Evolutionary conservation across 2,113 vertebrate species (phyloP).

Genomic region (Anoura caudifer): DNA sequence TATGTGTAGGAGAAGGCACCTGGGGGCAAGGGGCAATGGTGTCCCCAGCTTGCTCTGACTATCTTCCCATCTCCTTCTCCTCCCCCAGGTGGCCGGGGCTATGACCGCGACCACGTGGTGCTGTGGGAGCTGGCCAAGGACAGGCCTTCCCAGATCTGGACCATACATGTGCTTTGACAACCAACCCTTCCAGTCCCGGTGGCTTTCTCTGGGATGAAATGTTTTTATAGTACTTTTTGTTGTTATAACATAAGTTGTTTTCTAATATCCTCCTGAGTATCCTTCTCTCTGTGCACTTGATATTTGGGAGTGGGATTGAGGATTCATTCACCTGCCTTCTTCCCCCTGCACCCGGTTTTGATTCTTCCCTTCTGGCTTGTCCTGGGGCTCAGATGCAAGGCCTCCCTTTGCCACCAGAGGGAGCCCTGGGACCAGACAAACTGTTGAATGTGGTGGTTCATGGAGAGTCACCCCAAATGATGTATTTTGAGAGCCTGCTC

Average conservation of each 20-base stretch:
- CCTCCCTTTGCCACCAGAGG: slow-evolving; percentile 44
- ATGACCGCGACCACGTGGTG: slow-evolving; percentile 90
- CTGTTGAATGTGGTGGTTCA: fast-evolving
- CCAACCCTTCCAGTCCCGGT: neutral
- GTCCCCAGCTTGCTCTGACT: neutral
- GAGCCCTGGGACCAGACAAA: neutral
- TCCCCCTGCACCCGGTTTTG: neutral
- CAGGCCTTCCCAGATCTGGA: slow-evolving; percentile 88
- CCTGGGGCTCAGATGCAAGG: neutral
- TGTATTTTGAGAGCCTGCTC: neutral
- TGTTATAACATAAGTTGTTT: slow-evolving; percentile 65
- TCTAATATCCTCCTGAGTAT: neutral
- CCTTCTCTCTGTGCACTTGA: neutral
- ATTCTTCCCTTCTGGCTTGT: neutral
- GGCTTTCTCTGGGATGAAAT: neutral
- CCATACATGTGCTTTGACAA: slow-evolving; percentile 84
- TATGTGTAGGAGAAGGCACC: fast-evolving
- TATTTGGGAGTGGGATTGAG: neutral
- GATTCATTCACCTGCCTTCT: neutral
- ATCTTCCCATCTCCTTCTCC: neutral
- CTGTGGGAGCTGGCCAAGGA: slow-evolving; percentile 85
- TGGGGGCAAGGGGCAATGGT: neutral
- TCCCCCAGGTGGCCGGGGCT: slow-evolving; percentile 86
- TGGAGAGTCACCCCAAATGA: neutral
- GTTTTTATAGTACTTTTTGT: slow-evolving; percentile 43